These are phyloP conservation scores for Triplophysa dalaica DNA, from an alignment of 2,113 vertebrate genomes.

Conservation along the genomic window DNA sequence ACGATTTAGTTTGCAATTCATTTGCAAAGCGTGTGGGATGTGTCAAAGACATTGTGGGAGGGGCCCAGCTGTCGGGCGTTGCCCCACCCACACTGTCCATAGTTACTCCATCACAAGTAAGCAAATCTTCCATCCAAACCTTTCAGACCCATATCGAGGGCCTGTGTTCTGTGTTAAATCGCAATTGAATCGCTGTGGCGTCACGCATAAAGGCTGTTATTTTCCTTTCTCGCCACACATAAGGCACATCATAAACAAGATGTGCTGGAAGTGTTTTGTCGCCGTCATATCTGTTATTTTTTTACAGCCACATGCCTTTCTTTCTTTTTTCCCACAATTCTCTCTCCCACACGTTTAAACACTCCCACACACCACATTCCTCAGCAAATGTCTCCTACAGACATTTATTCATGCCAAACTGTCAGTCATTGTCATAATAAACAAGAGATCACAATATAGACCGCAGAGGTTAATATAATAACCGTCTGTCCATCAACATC, in stretches of 20 bases:
- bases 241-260: slow-evolving; percentile 12
- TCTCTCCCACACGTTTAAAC: slow-evolving; percentile 9
- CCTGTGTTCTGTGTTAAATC: no score
- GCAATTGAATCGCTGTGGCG: neutral
- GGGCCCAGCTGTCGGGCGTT: no score
- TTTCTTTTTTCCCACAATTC: neutral
- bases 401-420: slow-evolving; percentile 28
- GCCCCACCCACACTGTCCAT: no score
- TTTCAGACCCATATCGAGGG: neutral
- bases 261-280: neutral
- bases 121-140: neutral
- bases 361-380: slow-evolving; percentile 26
- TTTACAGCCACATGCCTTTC: slow-evolving; percentile 8
- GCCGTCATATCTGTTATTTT: neutral
- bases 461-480: slow-evolving; percentile 27
- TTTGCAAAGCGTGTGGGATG: no score
- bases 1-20: no score
- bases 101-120: no score
- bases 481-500: slow-evolving; percentile 9
- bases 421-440: slow-evolving; percentile 33
- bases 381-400: slow-evolving; percentile 25
- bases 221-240: slow-evolving; percentile 2
- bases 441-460: slow-evolving; percentile 26
- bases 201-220: neutral
- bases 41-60: no score